phyloP scores from a whole-genome alignment of 1,140 invertebrate genomes.

The Hypsibius dujardini region DNA sequence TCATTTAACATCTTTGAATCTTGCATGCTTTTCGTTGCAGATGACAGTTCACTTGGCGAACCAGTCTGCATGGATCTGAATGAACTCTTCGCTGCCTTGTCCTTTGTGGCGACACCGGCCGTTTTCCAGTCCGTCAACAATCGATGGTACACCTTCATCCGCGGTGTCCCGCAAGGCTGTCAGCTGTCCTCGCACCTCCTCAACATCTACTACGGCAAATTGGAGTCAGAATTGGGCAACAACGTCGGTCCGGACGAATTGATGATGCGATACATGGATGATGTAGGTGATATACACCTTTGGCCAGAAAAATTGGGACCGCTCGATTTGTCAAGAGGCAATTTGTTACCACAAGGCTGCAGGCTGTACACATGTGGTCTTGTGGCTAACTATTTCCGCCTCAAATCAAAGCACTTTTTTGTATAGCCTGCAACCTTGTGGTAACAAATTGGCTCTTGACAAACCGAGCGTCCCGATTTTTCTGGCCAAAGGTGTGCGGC shows the following conservation, averaged over 20 bases:
- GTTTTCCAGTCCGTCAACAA: neutral
- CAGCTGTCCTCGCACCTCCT: neutral
- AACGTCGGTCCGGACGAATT: neutral
- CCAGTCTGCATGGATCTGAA: neutral
- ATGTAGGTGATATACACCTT: too few species aligned
- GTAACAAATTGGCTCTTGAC: too few species aligned
- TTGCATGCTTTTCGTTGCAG: conserved; percentile 2
- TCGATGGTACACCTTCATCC: neutral
- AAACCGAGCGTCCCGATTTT: too few species aligned
- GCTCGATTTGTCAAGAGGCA: too few species aligned
- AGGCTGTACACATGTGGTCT: too few species aligned
- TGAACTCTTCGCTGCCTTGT: neutral
- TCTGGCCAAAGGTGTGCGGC: too few species aligned
- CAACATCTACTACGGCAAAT: neutral
- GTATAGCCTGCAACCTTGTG: too few species aligned
- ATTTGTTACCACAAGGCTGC: too few species aligned
- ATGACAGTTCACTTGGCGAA: neutral
- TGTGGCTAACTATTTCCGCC: too few species aligned
- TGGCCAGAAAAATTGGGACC: too few species aligned
- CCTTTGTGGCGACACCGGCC: neutral
- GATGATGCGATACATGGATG: conserved; percentile 6
- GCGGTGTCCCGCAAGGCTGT: conserved; percentile 2
- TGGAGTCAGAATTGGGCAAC: neutral
- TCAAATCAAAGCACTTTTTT: too few species aligned
- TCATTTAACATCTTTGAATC: too few species aligned